A percentile compares a stretch with the other conserved stretches of the same genome.
phyloP scores from a whole-genome alignment of 2,888 invertebrate species.

The Beris chalybata region DNA sequence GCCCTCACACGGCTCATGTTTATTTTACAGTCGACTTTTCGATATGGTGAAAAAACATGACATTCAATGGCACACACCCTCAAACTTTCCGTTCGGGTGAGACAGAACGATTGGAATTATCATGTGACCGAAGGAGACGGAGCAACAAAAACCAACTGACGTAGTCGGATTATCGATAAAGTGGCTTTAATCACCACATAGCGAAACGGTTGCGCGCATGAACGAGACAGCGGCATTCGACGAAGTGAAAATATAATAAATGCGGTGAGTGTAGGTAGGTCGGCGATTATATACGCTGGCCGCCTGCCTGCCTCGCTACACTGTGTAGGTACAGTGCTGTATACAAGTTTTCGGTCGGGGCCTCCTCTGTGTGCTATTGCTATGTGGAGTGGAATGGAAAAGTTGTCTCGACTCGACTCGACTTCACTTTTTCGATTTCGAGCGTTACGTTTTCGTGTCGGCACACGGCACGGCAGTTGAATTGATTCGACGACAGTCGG shows the following conservation, averaged over 20 bases:
- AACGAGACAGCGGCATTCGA: constrained; percentile 9
- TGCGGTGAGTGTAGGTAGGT: constrained; percentile 10
- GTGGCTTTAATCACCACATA: constrained; percentile 18
- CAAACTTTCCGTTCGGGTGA: constrained; percentile 12
- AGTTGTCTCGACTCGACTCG: neutral
- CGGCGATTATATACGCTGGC: constrained; percentile 9
- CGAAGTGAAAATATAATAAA: constrained; percentile 20
- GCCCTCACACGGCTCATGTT: too few relatives aligned
- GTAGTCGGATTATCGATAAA: constrained; percentile 15
- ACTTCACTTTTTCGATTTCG: too few relatives aligned
- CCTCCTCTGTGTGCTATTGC: constrained; percentile 2
- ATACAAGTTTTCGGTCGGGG: constrained; percentile 21
- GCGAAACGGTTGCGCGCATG: constrained; percentile 4
- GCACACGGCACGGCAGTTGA: too few relatives aligned
- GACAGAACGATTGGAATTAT: neutral
- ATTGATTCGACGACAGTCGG: too few relatives aligned
- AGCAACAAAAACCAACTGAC: constrained; percentile 8
- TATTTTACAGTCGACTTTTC: too few relatives aligned
- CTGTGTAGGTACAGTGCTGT: constrained; percentile 10
- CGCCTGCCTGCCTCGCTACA: too few relatives aligned
- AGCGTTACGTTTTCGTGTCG: too few relatives aligned
- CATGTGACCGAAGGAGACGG: neutral
- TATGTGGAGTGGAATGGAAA: constrained; percentile 20
- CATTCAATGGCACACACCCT: constrained; percentile 22
- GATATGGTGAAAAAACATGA: constrained; percentile 19